These are phyloP conservation scores for Pristionchus exspectatus DNA, from an alignment of 2,888 invertebrate species.

Conservation along the genomic window DNA sequence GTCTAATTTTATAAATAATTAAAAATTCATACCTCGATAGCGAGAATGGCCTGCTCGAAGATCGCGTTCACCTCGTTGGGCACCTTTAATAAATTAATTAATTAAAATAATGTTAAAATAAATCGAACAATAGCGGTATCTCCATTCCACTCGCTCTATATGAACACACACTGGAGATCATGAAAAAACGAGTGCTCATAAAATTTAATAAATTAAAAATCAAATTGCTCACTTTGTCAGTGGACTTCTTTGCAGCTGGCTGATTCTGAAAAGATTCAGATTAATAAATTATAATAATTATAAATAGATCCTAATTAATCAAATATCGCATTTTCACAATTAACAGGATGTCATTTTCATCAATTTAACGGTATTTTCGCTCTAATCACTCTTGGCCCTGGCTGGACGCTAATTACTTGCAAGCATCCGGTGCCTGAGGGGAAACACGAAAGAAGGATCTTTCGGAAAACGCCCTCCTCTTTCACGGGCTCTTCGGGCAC, in stretches of 20 bases:
- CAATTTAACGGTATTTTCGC: not conserved
- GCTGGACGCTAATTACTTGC: not conserved
- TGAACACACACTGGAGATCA: not conserved
- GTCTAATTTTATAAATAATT: not conserved
- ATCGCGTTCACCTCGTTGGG: constrained; percentile 30
- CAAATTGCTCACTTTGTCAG: not conserved
- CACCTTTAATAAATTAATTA: not conserved
- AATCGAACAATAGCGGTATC: not conserved
- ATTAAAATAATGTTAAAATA: not conserved
- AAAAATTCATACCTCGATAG: not conserved
- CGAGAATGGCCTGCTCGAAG: constrained; percentile 36
- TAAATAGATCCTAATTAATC: not conserved
- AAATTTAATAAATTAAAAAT: not conserved
- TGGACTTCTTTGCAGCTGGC: not conserved
- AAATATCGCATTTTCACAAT: not conserved
- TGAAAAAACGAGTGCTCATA: not conserved
- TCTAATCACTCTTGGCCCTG: too few species aligned
- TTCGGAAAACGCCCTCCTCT: not conserved
- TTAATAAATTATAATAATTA: not conserved
- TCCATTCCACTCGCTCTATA: not conserved
- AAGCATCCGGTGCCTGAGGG: not conserved
- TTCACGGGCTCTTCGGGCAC: not conserved
- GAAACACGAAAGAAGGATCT: constrained; percentile 7
- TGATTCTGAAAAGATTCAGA: not conserved
- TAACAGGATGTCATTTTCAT: not conserved